phyloP scores from a whole-genome alignment of 1,140 invertebrate genomes.

The Teleogryllus occipitalis region DNA sequence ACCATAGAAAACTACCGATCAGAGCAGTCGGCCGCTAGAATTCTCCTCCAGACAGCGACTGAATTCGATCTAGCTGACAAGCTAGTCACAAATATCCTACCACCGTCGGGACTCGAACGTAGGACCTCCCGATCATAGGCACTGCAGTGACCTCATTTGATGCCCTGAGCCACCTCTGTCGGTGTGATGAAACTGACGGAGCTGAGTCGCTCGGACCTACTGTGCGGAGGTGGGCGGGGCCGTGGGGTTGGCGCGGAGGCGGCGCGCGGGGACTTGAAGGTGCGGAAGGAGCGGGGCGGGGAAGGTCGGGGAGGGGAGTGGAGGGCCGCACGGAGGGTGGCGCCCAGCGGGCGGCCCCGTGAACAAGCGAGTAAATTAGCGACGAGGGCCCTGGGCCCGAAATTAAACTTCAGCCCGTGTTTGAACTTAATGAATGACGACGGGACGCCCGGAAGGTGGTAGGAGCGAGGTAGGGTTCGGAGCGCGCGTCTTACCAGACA shows the following conservation, averaged over 20 bases:
- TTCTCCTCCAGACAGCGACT: too few species aligned
- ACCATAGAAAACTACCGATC: too few species aligned
- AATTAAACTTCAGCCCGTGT: constrained; percentile 1
- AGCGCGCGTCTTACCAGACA: not conserved
- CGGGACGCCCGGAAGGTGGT: not conserved
- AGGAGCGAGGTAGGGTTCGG: not conserved
- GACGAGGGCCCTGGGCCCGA: not conserved
- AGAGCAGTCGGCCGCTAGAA: too few species aligned
- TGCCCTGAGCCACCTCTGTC: not conserved
- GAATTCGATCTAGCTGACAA: too few species aligned
- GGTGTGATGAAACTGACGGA: not conserved
- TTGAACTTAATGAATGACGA: constrained; percentile 4
- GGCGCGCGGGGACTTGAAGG: not conserved
- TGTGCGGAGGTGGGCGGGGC: too few species aligned
- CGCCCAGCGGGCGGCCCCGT: not conserved
- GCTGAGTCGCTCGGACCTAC: too few species aligned
- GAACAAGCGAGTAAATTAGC: constrained; percentile 3
- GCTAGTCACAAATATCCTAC: too few species aligned
- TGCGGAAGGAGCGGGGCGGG: not conserved
- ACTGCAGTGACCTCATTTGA: not conserved
- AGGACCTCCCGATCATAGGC: too few species aligned
- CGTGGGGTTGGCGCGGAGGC: too few species aligned
- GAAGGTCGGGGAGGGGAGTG: too few species aligned
- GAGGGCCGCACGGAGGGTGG: not conserved
- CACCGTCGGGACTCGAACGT: too few species aligned